Base-by-base conservation (phyloP, 2,797 vertebrate genomes). In the Ctenochaetus hawaiiensis region DNA sequence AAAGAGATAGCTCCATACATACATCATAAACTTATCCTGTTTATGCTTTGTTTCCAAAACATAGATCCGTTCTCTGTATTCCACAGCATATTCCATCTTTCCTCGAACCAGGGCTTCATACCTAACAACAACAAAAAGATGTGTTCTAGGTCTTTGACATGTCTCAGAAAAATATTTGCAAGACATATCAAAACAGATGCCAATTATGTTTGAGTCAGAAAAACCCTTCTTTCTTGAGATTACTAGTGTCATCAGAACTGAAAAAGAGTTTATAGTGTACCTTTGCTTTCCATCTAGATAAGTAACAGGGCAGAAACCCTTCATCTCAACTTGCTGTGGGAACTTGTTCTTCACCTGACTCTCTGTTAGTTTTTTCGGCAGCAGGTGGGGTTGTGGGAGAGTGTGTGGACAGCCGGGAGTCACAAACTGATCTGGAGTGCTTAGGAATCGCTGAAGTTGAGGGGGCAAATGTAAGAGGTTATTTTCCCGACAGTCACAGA, bases 281-380 rank as follows among this genome's bases (percentile, higher is more conserved):
- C 96, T 98, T 83, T 95, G 95, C 12, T 96, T 95, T 71, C 97
- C 98, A 30, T 99, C 96, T 80, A 94, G 82, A 78, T 96, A 99
- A 59, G 97, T 97, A 84, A 99, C 96, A 1, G 98, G 96, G 78
- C 98, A 99, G 89, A 96, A 98, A 59, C 98, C 97, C 75, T 95
- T 96, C 93, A 99, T 93, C 91, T 99, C 97, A 20, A 94, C 95
- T 63, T 95, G 94, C 78, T 90, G 86, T 52, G 97, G 97, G 86
- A 97, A 97, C 65, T 72, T 94, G 54, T 92, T 90, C 87, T 96
- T 97, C 78, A 98, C 93, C 84, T 97, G 95, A 65, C 87, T 85
- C 1, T 77, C 85, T 0, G 92, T 96, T 75, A 99, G 85, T 70
- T 88, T 96, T 85, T 80, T 93, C 56, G 98, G 98, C 61, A 98